phyloP scores from a whole-genome alignment of 2,113 vertebrate species.

The Rhegmatorhina hoffmannsi region DNA sequence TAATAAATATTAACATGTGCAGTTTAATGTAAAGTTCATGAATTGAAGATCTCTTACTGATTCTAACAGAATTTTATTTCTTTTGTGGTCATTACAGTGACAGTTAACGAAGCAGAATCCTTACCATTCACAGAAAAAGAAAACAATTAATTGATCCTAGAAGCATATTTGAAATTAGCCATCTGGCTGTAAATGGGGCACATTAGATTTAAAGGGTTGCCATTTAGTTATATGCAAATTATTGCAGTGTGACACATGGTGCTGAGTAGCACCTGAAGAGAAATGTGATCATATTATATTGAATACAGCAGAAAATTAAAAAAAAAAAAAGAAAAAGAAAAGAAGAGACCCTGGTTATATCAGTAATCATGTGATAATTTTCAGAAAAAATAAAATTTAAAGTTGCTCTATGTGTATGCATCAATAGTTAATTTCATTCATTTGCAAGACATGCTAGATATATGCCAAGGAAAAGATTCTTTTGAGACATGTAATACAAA shows the following conservation, averaged over 20 bases:
- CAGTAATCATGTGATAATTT: neutral
- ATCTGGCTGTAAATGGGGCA: constrained; percentile 48
- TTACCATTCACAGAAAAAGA: constrained; percentile 57
- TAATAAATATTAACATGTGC: neutral
- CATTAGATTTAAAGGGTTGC: constrained; percentile 14
- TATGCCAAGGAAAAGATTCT: neutral
- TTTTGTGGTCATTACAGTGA: neutral
- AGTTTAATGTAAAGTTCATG: neutral
- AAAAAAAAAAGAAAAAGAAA: neutral
- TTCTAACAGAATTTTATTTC: neutral
- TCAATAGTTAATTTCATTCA: neutral
- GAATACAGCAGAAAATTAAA: neutral
- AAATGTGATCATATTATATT: neutral
- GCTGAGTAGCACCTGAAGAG: constrained; percentile 50
- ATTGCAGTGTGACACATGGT: neutral
- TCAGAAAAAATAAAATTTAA: neutral
- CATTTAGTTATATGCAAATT: constrained; percentile 21
- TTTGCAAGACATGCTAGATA: neutral
- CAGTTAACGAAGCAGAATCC: neutral
- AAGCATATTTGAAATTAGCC: constrained; percentile 58
- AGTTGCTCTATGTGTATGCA: neutral
- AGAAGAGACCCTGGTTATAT: neutral
- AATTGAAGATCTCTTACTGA: neutral
- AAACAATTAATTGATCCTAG: constrained; percentile 47
- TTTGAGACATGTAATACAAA: neutral